Conservation (phyloP, 2,113 vertebrate genomes). For the Aptenodytes patagonicus region DNA sequence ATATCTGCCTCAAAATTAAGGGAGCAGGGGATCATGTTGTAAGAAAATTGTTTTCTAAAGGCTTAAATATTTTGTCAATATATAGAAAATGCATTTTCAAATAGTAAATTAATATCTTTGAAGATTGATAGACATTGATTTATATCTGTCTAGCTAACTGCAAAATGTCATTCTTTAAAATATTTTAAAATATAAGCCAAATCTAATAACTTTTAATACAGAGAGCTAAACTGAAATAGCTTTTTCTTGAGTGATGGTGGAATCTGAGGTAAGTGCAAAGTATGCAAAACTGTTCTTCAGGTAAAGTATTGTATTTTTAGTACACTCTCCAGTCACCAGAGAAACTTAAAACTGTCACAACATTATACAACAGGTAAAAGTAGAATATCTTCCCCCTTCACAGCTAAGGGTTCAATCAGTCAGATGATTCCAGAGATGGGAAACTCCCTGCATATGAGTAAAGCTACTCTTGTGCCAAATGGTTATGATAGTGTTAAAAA, state of each 20-base stretch:
- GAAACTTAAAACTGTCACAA: background rate
- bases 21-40: background rate
- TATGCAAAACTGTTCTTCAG: background rate
- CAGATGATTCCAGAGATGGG: background rate
- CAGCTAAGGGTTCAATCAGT: background rate
- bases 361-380: background rate
- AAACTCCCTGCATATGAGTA: background rate
- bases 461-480: background rate
- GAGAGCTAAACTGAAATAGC: background rate
- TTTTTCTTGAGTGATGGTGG: background rate
- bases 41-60: background rate
- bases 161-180: background rate
- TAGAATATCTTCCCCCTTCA: background rate
- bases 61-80: background rate
- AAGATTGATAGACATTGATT: background rate
- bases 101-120: background rate
- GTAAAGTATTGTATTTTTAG: background rate
- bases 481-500: background rate
- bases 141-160: background rate
- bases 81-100: background rate
- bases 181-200: background rate
- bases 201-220: background rate
- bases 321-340: background rate
- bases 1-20: background rate
- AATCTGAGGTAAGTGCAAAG: slow-evolving; percentile 34